Percentiles rank a stretch among this genome's conserved stretches.
Conservation (phyloP, 2,888 invertebrate genomes). For the Sepioteuthis lessoniana region DNA sequence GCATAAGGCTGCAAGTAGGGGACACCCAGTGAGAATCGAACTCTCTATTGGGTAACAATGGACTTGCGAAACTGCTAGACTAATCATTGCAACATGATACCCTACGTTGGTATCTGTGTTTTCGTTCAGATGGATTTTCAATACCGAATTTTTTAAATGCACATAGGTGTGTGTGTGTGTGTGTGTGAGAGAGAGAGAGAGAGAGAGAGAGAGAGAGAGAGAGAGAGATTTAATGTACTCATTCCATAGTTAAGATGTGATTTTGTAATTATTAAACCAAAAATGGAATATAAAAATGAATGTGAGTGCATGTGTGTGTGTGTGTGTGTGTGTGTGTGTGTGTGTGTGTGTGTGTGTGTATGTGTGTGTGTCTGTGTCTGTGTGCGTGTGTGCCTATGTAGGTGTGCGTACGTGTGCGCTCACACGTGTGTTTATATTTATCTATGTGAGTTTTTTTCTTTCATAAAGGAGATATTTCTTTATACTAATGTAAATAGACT, state of each 20-base stretch:
- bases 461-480: too few relatives aligned
- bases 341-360: constrained; percentile 25
- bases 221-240: background rate
- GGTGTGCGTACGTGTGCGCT: background rate
- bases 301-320: background rate
- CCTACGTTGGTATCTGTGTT: too few relatives aligned
- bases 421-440: background rate
- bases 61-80: too few relatives aligned
- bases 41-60: too few relatives aligned
- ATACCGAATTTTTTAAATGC: background rate
- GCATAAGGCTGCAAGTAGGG: too few relatives aligned
- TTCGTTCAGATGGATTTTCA: too few relatives aligned
- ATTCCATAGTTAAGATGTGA: too few relatives aligned
- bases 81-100: too few relatives aligned
- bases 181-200: background rate
- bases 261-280: too few relatives aligned
- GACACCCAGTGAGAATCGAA: too few relatives aligned
- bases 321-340: constrained; percentile 6
- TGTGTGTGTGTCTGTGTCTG: background rate
- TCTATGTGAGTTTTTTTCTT: too few relatives aligned
- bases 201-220: background rate
- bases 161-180: background rate
- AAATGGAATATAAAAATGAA: background rate
- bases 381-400: background rate
- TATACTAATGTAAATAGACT: too few relatives aligned